A percentile compares a stretch with the other conserved stretches of the same genome.
Evolutionary conservation across 2,797 vertebrate genomes (phyloP).

Genomic region (Gobionotothen gibberifrons): DNA sequence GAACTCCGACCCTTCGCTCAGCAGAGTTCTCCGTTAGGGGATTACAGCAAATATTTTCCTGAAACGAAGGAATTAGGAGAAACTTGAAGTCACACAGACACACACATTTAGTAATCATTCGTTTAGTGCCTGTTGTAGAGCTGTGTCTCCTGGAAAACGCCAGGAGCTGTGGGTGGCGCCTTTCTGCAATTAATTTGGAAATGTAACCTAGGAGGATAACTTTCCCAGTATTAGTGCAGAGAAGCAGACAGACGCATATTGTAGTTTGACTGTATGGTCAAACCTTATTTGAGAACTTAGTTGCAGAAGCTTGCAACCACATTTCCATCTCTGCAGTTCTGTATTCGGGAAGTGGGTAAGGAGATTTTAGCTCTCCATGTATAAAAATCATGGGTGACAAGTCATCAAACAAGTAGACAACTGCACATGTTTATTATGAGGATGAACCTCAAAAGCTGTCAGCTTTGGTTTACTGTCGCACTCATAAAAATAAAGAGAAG

Average conservation of each 20-base stretch:
- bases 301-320: constrained; percentile 24
- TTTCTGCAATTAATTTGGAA: constrained; percentile 70
- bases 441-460: constrained; percentile 53
- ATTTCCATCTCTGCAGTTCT: constrained; percentile 32
- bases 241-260: constrained; percentile 31
- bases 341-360: constrained; percentile 25
- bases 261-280: constrained; percentile 15
- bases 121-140: constrained; percentile 30
- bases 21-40: constrained; percentile 73
- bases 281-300: constrained; percentile 5
- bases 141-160: constrained; percentile 59
- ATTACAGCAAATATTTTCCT: constrained; percentile 79
- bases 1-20: constrained; percentile 72
- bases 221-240: constrained; percentile 46
- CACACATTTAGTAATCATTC: constrained; percentile 26
- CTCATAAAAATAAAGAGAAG: constrained; percentile 51
- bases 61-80: constrained; percentile 71
- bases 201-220: constrained; percentile 56
- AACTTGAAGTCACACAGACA: constrained; percentile 56
- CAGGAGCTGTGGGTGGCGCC: constrained; percentile 58
- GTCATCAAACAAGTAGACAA: constrained; percentile 46
- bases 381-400: constrained; percentile 61
- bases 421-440: constrained; percentile 46
- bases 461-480: constrained; percentile 53
- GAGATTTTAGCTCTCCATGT: constrained; percentile 31